Evolutionary conservation across 2,113 vertebrate genomes (phyloP), one percentile per base, ranked within the genome.

Genomic region (Rousettus leschenaultii): DNA sequence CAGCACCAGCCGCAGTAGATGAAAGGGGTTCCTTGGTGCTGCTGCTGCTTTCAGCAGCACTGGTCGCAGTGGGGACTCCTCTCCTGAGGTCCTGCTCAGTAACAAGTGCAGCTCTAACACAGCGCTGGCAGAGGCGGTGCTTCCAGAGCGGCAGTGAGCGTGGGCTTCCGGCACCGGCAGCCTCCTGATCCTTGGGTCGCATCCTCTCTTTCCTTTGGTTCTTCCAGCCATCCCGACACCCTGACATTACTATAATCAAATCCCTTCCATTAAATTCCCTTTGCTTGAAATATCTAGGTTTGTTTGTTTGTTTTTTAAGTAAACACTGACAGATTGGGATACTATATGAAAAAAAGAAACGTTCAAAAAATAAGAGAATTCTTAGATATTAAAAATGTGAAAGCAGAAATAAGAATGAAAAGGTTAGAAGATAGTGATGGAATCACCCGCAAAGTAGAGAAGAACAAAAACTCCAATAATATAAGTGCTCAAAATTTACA

Each of bases 341-440:
- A 26, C 9, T 68, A 79, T 45, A 57, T 45, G n/a, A 86, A 57
- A 86, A 59, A 80, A 73, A 70, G 15, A 80, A 61, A 82, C 7
- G n/a, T 38, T 55, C 28, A 51, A 51, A 70, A 75, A 77, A n/a
- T 16, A 80, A 71, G 24, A 61, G 18, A 63, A 30, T 59, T 22
- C 48, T 48, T 92, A 13, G 40, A 11, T 68, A 45, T 48, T 71
- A 93, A 88, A 87, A 61, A 78, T 7, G 2, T 83, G 70, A 87
- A 90, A 90, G 48, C n/a, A 87, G 77, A 82, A 74, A 85, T 79
- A 26, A 94, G 16, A 73, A 48, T 35, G 35, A 43, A 80, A 82
- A 94, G 4, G 19, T 26, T 73, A 77, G 13, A 65, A 53, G 40
- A 43, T 13, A 38, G 24, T 75, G 68, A 65, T 48, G 33, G 68